These are phyloP conservation scores for Luperina nickerlii DNA, from an alignment of 2,888 invertebrate genomes.

Conservation along the genomic window DNA sequence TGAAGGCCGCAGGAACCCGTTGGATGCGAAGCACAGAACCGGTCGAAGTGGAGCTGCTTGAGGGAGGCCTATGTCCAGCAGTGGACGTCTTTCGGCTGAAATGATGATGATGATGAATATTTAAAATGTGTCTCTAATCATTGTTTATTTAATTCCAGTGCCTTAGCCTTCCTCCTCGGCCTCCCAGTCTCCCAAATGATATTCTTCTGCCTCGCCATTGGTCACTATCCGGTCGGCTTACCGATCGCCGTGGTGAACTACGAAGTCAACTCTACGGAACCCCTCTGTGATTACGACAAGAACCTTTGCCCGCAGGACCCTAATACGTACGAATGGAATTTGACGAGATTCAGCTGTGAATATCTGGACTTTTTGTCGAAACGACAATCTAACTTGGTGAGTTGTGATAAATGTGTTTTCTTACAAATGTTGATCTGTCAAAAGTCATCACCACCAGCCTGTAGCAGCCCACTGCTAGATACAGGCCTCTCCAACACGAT, in stretches of 20 bases:
- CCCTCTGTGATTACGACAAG: conserved; percentile 86
- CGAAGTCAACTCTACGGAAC: conserved; percentile 90
- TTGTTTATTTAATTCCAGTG: conserved; percentile 82
- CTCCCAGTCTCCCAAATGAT: conserved; percentile 96
- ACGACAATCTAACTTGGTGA: conserved; percentile 92
- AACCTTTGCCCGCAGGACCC: conserved; percentile 88
- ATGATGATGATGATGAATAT: no score
- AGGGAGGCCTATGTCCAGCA: no score
- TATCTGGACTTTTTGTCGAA: conserved; percentile 93
- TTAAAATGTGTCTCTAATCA: neutral
- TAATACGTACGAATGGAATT: conserved; percentile 87
- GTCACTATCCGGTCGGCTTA: conserved; percentile 95
- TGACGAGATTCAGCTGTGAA: conserved; percentile 93
- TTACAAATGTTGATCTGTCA: no score
- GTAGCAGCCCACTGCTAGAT: no score
- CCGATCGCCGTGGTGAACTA: conserved; percentile 95
- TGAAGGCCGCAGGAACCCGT: no score
- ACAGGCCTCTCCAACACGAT: no score
- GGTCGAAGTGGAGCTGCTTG: no score
- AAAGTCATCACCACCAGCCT: no score
- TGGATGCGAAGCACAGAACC: no score
- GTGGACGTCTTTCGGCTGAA: no score
- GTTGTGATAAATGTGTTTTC: conserved; percentile 66
- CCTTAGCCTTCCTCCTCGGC: conserved; percentile 96
- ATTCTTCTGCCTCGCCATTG: conserved; percentile 96